These are phyloP conservation scores for Phallusia fumigata DNA, from an alignment of 23 tunicate species.

Conservation along the genomic window DNA sequence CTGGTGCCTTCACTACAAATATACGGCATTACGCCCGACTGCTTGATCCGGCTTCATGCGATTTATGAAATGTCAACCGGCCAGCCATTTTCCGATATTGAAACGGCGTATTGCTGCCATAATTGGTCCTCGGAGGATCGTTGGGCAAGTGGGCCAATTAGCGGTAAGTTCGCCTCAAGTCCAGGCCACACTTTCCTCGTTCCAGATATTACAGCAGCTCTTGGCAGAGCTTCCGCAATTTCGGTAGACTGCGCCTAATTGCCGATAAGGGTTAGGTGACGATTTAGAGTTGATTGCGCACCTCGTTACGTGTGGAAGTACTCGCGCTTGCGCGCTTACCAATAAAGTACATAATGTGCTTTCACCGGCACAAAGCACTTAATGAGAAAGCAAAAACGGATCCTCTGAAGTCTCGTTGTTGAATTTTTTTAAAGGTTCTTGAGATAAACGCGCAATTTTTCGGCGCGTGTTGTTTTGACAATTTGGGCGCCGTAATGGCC, in stretches of 20 bases:
- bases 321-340: neutral
- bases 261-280: neutral
- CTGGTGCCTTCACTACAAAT: too few relatives aligned
- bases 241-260: neutral
- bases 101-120: neutral
- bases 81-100: slow-evolving; percentile 4
- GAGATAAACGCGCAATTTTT: neutral
- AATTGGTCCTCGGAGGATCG: slow-evolving; percentile 1
- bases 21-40: neutral
- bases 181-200: neutral
- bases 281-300: neutral
- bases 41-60: neutral
- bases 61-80: neutral
- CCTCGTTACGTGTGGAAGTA: neutral
- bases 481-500: slow-evolving; percentile 9
- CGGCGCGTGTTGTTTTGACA: neutral
- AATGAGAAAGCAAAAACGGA: too few relatives aligned
- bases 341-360: neutral
- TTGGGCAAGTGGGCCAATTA: neutral
- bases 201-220: neutral
- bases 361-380: neutral
- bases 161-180: neutral
- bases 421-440: too few relatives aligned
- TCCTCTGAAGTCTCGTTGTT: too few relatives aligned
- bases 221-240: neutral